These are phyloP conservation scores for Kryptopterus vitreolus DNA, from an alignment of 2,797 vertebrate species.

Conservation along the genomic window DNA sequence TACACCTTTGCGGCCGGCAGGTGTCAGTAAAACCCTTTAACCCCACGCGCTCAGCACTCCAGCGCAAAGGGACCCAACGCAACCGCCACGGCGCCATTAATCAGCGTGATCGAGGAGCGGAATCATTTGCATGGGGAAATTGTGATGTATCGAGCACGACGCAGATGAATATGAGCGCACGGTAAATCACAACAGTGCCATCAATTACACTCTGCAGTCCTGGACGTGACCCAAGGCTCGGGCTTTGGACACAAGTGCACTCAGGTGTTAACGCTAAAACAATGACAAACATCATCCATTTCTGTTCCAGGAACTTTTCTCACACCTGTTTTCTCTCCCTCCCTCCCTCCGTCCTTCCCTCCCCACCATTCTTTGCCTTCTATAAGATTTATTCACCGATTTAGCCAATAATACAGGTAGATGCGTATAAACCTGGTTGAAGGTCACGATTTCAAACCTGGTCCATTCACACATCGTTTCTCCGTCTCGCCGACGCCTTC, in stretches of 20 bases:
- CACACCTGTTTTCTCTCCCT: neutral
- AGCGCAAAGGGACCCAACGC: slow-evolving; percentile 64
- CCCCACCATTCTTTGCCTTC: neutral
- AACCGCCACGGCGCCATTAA: slow-evolving; percentile 71
- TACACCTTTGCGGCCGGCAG: slow-evolving; percentile 59
- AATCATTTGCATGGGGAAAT: slow-evolving; percentile 74
- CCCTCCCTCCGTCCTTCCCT: too few species aligned
- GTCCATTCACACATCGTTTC: neutral
- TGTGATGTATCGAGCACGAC: slow-evolving; percentile 76
- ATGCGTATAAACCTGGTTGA: neutral
- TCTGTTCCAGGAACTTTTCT: neutral
- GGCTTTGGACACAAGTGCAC: slow-evolving; percentile 43
- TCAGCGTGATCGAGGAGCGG: slow-evolving; percentile 69
- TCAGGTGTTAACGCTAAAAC: slow-evolving; percentile 15
- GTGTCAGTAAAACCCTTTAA: slow-evolving; percentile 67
- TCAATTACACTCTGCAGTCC: slow-evolving; percentile 68
- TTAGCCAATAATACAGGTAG: neutral
- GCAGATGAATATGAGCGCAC: slow-evolving; percentile 71
- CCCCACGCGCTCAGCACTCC: slow-evolving; percentile 48
- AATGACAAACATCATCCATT: neutral
- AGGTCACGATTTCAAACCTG: neutral
- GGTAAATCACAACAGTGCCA: slow-evolving; percentile 66
- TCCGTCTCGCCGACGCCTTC: neutral
- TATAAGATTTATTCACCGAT: too few species aligned
- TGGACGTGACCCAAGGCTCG: slow-evolving; percentile 67